These are phyloP conservation scores for Jaculus jaculus DNA, from an alignment of 2,113 vertebrate species.

Conservation along the genomic window DNA sequence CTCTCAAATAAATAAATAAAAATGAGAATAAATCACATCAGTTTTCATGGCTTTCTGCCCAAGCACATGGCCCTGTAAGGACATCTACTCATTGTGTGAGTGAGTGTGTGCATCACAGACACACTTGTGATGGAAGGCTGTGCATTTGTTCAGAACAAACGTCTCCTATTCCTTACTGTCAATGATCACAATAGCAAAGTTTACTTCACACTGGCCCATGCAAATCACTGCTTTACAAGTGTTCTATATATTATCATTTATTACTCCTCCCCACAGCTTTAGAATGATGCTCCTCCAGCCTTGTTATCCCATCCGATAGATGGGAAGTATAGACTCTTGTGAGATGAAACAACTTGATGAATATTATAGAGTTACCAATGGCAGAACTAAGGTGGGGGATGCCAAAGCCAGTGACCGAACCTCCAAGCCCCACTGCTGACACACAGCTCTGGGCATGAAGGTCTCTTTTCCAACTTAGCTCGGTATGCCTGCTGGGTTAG, in stretches of 20 bases:
- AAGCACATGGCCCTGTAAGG: background rate
- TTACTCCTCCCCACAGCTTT: background rate
- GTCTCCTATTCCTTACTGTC: background rate
- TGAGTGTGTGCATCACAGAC: fast-evolving
- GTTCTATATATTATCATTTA: background rate
- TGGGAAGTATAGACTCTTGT: background rate
- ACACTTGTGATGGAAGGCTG: background rate
- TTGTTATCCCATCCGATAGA: background rate
- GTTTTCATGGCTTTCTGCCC: background rate
- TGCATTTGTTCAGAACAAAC: background rate
- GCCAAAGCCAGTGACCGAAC: background rate
- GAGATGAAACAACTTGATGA: background rate
- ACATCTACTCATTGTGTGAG: background rate
- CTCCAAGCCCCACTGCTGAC: background rate
- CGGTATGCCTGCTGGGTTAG: background rate
- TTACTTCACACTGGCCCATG: background rate
- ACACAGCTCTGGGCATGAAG: background rate
- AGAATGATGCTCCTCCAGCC: background rate
- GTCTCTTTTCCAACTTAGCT: background rate
- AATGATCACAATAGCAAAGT: background rate
- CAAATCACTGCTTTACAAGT: background rate
- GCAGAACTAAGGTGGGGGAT: background rate
- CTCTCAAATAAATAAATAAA: too few species aligned
- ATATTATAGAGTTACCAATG: background rate
- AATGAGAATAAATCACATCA: background rate